Conservation (phyloP, 2,888 invertebrate species). For the Caenorhabditis doughertyi region DNA sequence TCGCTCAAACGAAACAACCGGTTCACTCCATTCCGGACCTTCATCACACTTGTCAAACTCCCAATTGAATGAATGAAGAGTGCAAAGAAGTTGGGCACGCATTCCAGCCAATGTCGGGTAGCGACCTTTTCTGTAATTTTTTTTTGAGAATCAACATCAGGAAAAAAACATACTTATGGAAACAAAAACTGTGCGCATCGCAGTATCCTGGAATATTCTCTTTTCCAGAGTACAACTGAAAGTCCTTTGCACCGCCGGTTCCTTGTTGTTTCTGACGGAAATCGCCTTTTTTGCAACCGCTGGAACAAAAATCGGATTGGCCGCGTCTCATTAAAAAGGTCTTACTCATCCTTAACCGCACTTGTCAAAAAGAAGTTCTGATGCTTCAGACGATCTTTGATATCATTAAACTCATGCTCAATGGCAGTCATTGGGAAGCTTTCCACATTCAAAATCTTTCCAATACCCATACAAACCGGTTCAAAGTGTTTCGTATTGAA, state of each 20-base stretch:
- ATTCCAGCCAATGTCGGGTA: slow-evolving; percentile 21
- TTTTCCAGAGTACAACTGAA: no score
- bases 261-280: no score
- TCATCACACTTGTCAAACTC: no score
- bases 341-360: slow-evolving; percentile 31
- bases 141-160: background rate
- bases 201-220: background rate
- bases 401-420: slow-evolving; percentile 7
- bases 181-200: slow-evolving; percentile 4
- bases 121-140: background rate
- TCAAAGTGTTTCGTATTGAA: background rate
- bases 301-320: no score
- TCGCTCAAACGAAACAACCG: no score
- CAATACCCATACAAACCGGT: background rate
- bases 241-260: no score
- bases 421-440: slow-evolving; percentile 14
- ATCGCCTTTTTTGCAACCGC: no score
- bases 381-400: background rate
- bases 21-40: no score
- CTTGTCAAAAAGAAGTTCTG: slow-evolving; percentile 16
- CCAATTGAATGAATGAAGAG: no score
- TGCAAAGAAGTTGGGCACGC: slow-evolving; percentile 10
- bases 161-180: background rate
- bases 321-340: no score
- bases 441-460: slow-evolving; percentile 7